Conservation (phyloP, 2,888 invertebrate species). For the Rhamphomyia laevipes region DNA sequence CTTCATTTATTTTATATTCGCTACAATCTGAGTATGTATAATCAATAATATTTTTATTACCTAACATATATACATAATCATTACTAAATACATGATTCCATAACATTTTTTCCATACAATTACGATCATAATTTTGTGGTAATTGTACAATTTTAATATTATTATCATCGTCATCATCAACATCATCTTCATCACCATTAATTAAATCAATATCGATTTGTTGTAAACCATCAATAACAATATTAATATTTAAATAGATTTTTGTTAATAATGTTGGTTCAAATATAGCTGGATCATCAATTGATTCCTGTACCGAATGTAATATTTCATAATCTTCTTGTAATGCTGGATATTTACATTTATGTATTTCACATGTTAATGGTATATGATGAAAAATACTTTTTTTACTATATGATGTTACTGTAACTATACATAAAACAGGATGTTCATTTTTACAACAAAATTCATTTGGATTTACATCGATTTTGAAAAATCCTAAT, state of each 20-base stretch:
- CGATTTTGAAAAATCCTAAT: neutral
- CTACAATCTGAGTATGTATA: neutral
- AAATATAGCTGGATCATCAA: neutral
- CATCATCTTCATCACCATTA: neutral
- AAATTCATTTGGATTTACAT: neutral
- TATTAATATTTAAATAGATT: slow-evolving; percentile 1
- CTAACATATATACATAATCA: neutral
- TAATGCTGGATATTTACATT: neutral
- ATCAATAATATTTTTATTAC: neutral
- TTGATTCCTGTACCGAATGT: neutral
- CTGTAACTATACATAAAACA: slow-evolving; percentile 1
- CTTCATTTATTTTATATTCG: neutral
- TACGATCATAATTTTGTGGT: neutral
- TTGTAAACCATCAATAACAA: slow-evolving; percentile 1
- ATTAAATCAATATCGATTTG: neutral
- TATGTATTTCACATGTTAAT: slow-evolving; percentile 5
- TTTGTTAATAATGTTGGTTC: neutral
- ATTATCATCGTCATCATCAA: neutral
- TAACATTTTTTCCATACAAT: slow-evolving; percentile 4
- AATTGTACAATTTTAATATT: neutral
- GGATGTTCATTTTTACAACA: slow-evolving; percentile 1
- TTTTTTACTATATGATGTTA: neutral
- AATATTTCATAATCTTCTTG: neutral
- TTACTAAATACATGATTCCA: slow-evolving; percentile 6
- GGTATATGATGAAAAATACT: slow-evolving; percentile 2